Evolutionary conservation across 2,797 vertebrate genomes (phyloP).

Genomic region (Monodelphis domestica): DNA sequence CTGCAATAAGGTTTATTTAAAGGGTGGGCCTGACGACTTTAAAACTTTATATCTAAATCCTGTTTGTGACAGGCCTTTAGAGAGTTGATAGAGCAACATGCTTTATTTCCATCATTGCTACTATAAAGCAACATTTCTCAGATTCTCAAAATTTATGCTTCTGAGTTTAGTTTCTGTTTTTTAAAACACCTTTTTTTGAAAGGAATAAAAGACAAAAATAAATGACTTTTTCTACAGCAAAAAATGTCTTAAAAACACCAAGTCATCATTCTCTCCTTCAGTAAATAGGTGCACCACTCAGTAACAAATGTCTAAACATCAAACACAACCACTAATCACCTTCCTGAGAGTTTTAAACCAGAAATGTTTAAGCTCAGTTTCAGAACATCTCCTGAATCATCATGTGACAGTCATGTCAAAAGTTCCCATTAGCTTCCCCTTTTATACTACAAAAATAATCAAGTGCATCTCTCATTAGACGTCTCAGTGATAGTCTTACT

Average conservation of each 20-base stretch:
- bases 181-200: neutral
- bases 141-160: neutral
- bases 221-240: neutral
- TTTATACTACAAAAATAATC: neutral
- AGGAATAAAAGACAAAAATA: neutral
- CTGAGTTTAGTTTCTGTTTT: neutral
- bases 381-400: neutral
- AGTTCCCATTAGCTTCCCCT: neutral
- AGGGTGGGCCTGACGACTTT: constrained; percentile 74
- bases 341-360: neutral
- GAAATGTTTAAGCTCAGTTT: neutral
- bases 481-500: neutral
- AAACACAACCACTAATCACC: neutral
- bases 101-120: constrained; percentile 51
- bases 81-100: constrained; percentile 56
- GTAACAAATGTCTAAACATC: constrained; percentile 42
- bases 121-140: neutral
- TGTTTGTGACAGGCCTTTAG: constrained; percentile 71
- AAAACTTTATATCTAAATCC: constrained; percentile 81
- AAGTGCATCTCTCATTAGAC: neutral
- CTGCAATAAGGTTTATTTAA: constrained; percentile 78
- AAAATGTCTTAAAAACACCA: constrained; percentile 9
- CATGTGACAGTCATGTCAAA: neutral
- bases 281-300: neutral
- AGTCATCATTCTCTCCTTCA: constrained; percentile 42